A percentile compares a stretch with the other conserved stretches of the same genome.
Evolutionary conservation across 2,888 invertebrate genomes (phyloP).

Genomic region (Drosophila mulleri): DNA sequence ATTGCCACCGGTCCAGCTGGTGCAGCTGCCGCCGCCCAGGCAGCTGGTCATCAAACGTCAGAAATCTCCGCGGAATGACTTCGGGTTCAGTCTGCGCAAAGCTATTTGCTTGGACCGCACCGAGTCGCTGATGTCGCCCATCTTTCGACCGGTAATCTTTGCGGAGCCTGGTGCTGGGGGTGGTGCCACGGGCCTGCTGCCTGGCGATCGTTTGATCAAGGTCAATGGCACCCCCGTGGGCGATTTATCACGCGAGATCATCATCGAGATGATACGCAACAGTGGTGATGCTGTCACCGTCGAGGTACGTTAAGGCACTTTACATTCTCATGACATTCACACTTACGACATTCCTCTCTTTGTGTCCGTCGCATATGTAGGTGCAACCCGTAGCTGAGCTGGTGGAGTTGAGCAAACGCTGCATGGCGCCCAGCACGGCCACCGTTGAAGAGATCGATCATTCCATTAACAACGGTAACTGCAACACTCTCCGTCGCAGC

Average conservation of each 20-base stretch:
- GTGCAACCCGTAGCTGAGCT: constrained; percentile 97
- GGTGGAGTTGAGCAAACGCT: constrained; percentile 94
- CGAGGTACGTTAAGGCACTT: constrained; percentile 87
- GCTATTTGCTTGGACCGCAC: constrained; percentile 92
- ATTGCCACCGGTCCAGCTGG: constrained; percentile 89
- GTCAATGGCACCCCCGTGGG: constrained; percentile 95
- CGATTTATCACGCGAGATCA: constrained; percentile 93
- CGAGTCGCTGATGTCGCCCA: constrained; percentile 83
- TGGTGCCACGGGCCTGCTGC: constrained; percentile 93
- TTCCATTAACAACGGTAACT: constrained; percentile 82
- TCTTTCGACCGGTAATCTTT: constrained; percentile 90
- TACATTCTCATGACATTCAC: background rate
- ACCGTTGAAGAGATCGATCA: constrained; percentile 82
- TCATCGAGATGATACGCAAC: constrained; percentile 96
- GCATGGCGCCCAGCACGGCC: constrained; percentile 83
- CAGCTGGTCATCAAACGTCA: constrained; percentile 91
- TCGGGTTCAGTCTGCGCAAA: constrained; percentile 96
- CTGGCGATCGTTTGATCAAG: constrained; percentile 97
- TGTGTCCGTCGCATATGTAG: constrained; percentile 85
- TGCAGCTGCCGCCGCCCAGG: constrained; percentile 90
- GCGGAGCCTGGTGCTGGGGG: constrained; percentile 94
- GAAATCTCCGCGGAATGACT: constrained; percentile 94
- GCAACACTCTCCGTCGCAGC: constrained; percentile 93
- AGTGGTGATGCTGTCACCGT: constrained; percentile 93
- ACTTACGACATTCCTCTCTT: background rate